phyloP scores from a whole-genome alignment of 2,888 invertebrate genomes.

The Sarcophaga variegata region DNA sequence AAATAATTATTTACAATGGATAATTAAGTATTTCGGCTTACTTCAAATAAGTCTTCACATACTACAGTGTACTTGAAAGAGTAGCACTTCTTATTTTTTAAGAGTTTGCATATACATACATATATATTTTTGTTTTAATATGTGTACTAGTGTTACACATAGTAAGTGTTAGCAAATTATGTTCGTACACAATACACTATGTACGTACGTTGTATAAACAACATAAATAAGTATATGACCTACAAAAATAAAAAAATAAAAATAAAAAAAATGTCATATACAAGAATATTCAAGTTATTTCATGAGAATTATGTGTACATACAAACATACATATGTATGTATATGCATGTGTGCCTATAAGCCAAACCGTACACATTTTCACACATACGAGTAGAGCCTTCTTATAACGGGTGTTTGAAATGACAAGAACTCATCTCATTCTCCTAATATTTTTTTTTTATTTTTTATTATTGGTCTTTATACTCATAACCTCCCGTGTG shows the following conservation, averaged over 20 bases:
- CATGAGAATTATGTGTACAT: neutral
- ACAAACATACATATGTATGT: neutral
- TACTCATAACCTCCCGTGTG: conserved; percentile 39
- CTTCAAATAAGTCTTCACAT: too few species aligned
- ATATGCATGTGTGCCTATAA: neutral
- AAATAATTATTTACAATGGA: too few species aligned
- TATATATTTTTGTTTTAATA: too few species aligned
- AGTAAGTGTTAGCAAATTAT: neutral
- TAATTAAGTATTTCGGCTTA: too few species aligned
- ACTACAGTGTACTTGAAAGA: too few species aligned
- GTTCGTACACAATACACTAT: neutral
- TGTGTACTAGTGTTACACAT: neutral
- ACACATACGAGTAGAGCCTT: conserved; percentile 17
- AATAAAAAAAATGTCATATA: neutral
- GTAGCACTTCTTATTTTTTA: neutral
- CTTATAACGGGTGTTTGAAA: conserved; percentile 46
- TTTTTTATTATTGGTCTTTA: conserved; percentile 22
- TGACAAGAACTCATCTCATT: conserved; percentile 38
- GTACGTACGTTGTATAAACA: neutral
- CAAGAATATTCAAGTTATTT: neutral
- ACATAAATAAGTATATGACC: neutral
- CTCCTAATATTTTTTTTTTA: conserved; percentile 10
- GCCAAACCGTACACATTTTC: neutral
- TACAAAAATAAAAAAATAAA: neutral
- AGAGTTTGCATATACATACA: neutral